These are phyloP conservation scores for Aphelenchoides fujianensis DNA, from an alignment of 1,140 invertebrate species.

Conservation along the genomic window DNA sequence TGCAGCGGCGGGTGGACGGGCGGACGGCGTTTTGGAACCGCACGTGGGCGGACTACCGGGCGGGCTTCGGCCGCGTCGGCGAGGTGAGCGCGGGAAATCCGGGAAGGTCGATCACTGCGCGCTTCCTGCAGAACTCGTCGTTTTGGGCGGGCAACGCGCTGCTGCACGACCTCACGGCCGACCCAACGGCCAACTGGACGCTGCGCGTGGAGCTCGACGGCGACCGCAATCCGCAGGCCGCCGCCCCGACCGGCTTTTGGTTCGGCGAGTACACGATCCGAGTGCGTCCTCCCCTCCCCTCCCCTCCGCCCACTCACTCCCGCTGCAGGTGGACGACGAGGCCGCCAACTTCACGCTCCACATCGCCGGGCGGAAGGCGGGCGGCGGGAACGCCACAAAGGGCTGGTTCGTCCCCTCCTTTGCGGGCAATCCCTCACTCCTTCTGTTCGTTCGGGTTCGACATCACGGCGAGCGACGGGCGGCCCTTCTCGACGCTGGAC, in stretches of 20 bases:
- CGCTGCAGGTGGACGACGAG: too few species aligned
- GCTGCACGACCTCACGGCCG: constrained; percentile 8
- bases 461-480: constrained; percentile 23
- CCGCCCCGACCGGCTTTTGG: constrained; percentile 18
- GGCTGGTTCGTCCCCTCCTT: too few species aligned
- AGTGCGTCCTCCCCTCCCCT: too few species aligned
- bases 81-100: neutral
- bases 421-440: too few species aligned
- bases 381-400: constrained; percentile 23
- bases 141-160: constrained; percentile 33
- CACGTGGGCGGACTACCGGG: constrained; percentile 26
- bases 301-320: too few species aligned
- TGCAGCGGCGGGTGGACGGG: constrained; percentile 27
- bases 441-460: constrained; percentile 31
- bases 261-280: constrained; percentile 26
- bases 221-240: constrained; percentile 24
- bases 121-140: neutral
- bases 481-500: constrained; percentile 27
- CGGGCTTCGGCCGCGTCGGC: constrained; percentile 17
- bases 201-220: constrained; percentile 29
- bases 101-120: neutral
- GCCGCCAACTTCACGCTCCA: too few species aligned
- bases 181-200: constrained; percentile 10
- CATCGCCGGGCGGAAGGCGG: too few species aligned
- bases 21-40: constrained; percentile 28